phyloP scores from a whole-genome alignment of 2,797 vertebrate species.

The Helarctos malayanus region DNA sequence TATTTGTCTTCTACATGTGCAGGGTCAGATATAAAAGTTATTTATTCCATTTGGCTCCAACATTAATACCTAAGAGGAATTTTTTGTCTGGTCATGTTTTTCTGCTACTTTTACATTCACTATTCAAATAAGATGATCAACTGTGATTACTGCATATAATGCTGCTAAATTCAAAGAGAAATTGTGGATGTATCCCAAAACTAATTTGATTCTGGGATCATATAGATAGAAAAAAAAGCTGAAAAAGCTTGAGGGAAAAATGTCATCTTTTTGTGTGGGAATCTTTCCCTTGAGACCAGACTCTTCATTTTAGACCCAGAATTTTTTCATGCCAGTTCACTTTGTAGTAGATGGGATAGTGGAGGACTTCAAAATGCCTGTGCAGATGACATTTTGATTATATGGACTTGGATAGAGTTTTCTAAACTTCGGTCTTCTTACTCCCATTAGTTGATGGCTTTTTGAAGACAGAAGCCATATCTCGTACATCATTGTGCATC shows the following conservation, averaged over 20 bases:
- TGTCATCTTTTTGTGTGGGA: not conserved
- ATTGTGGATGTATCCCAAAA: not conserved
- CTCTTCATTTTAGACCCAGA: not conserved
- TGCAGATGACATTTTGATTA: not conserved
- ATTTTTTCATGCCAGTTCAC: not conserved
- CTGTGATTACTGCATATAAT: not conserved
- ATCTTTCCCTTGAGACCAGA: not conserved
- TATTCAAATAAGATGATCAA: not conserved
- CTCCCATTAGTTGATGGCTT: not conserved
- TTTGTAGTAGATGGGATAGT: not conserved
- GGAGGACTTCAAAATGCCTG: not conserved
- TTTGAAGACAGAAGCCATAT: not conserved
- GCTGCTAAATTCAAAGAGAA: not conserved
- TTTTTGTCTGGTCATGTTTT: conserved; percentile 32
- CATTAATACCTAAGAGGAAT: not conserved
- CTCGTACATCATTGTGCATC: not conserved
- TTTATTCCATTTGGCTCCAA: conserved; percentile 11
- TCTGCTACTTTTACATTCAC: not conserved
- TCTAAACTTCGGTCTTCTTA: not conserved
- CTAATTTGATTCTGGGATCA: conserved; percentile 16
- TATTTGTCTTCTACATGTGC: conserved; percentile 25
- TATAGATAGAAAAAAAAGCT: not conserved
- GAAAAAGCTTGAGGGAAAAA: not conserved
- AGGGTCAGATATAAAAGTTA: conserved; percentile 28
- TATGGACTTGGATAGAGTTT: not conserved